A percentile compares a stretch with the other conserved stretches of the same genome.
phyloP scores from a whole-genome alignment of 30 jellyfish, hydroid and myxozoan species.

The Sanderia malayensis region DNA sequence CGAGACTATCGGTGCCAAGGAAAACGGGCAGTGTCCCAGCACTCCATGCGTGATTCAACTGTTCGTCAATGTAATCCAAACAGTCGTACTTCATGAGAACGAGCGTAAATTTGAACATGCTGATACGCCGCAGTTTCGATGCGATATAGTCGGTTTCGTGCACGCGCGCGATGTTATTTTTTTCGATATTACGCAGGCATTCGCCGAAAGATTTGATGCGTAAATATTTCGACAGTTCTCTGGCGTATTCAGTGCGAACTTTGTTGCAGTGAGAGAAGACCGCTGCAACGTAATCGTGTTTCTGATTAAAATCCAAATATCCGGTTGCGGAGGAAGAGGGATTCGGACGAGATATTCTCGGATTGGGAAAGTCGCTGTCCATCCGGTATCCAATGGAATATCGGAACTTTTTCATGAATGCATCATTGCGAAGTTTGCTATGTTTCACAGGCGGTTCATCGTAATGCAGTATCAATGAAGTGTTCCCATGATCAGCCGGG shows the following conservation, averaged over 20 bases:
- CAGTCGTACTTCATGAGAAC: conserved; percentile 70
- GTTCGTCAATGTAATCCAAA: conserved; percentile 76
- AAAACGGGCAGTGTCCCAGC: conserved; percentile 80
- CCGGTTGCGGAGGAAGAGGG: too few species aligned
- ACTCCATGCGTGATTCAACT: conserved; percentile 60
- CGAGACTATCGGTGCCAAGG: conserved; percentile 68
- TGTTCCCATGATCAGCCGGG: conserved; percentile 7
- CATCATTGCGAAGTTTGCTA: conserved; percentile 6
- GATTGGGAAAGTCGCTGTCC: conserved; percentile 69
- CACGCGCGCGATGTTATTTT: conserved; percentile 47
- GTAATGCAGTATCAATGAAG: conserved; percentile 46
- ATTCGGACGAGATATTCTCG: conserved; percentile 37
- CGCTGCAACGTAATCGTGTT: conserved; percentile 60
- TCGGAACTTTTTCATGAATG: conserved; percentile 36
- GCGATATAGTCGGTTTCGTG: conserved; percentile 18
- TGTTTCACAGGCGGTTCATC: conserved; percentile 43
- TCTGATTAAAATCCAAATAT: conserved; percentile 26
- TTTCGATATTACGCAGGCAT: conserved; percentile 61
- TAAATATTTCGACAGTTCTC: conserved; percentile 53
- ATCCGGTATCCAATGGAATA: conserved; percentile 60
- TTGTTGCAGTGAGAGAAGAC: conserved; percentile 50
- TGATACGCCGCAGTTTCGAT: conserved; percentile 19
- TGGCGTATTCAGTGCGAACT: conserved; percentile 59
- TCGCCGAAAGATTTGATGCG: conserved; percentile 68
- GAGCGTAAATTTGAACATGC: conserved; percentile 63